These are phyloP conservation scores for Dasysyrphus albostriatus DNA, from an alignment of 2,888 invertebrate species.

Conservation along the genomic window DNA sequence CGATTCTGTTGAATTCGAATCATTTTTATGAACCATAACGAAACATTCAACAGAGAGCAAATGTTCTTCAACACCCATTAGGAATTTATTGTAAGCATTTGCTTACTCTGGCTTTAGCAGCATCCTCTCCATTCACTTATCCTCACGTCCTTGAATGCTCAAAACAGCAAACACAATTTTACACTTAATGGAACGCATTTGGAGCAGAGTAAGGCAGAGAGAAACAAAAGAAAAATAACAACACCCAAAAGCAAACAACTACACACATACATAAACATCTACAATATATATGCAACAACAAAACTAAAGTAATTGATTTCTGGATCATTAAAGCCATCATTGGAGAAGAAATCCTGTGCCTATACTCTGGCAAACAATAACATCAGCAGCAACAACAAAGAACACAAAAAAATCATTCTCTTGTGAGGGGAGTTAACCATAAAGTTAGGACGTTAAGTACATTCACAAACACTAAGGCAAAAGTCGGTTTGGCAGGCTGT, in stretches of 20 bases:
- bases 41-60: constrained; percentile 18
- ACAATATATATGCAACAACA: background rate
- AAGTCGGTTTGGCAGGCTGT: constrained; percentile 12
- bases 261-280: too few relatives aligned
- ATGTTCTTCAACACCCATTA: constrained; percentile 24
- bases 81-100: constrained; percentile 18
- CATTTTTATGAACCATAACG: constrained; percentile 10
- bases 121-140: background rate
- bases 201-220: background rate
- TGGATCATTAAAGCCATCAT: constrained; percentile 50
- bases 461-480: constrained; percentile 23
- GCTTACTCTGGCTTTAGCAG: background rate
- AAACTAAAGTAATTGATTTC: constrained; percentile 57
- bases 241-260: constrained; percentile 4
- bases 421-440: constrained; percentile 4
- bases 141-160: background rate
- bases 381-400: constrained; percentile 3
- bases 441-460: constrained; percentile 1
- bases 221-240: constrained; percentile 15
- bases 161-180: constrained; percentile 49
- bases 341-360: constrained; percentile 51
- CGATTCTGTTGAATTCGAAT: constrained; percentile 7
- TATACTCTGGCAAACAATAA: constrained; percentile 38
- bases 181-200: constrained; percentile 46
- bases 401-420: background rate